Evolutionary conservation across 2,888 invertebrate species (phyloP).

Genomic region (Apoda limacodes): DNA sequence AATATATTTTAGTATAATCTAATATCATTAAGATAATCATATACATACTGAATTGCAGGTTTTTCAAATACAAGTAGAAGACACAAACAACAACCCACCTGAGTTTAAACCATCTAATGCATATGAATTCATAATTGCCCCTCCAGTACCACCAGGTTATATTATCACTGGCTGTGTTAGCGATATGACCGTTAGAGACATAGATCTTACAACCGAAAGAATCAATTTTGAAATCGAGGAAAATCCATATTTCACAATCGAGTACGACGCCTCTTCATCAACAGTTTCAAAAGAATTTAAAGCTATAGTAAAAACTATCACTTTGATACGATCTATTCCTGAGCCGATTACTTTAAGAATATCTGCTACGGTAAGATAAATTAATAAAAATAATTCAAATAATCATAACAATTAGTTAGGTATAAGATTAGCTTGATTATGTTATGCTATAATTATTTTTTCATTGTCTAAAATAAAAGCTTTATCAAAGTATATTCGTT

Average conservation of each 20-base stretch:
- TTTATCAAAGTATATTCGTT: too few relatives aligned
- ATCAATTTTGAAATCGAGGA: conserved; percentile 45
- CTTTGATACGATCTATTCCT: conserved; percentile 41
- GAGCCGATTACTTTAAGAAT: conserved; percentile 39
- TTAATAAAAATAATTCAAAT: too few relatives aligned
- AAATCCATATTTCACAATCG: conserved; percentile 46
- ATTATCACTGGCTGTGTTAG: conserved; percentile 49
- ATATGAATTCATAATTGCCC: conserved; percentile 47
- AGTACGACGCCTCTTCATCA: conserved; percentile 27
- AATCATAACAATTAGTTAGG: too few relatives aligned
- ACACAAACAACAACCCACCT: conserved; percentile 64
- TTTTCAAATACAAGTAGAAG: conserved; percentile 40
- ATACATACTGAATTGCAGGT: conserved; percentile 55
- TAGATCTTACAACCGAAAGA: conserved; percentile 60
- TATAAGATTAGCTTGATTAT: too few relatives aligned
- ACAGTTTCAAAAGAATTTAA: conserved; percentile 39
- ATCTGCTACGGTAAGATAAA: conserved; percentile 55
- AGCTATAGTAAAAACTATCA: conserved; percentile 37
- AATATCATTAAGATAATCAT: too few relatives aligned
- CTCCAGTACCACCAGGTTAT: conserved; percentile 56
- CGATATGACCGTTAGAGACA: conserved; percentile 53
- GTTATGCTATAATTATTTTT: too few relatives aligned
- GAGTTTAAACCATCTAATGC: conserved; percentile 32
- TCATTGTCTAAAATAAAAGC: too few relatives aligned
- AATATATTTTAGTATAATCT: background rate